Base-by-base conservation (phyloP, 1,140 invertebrate genomes). In the Gryon sp. region DNA sequence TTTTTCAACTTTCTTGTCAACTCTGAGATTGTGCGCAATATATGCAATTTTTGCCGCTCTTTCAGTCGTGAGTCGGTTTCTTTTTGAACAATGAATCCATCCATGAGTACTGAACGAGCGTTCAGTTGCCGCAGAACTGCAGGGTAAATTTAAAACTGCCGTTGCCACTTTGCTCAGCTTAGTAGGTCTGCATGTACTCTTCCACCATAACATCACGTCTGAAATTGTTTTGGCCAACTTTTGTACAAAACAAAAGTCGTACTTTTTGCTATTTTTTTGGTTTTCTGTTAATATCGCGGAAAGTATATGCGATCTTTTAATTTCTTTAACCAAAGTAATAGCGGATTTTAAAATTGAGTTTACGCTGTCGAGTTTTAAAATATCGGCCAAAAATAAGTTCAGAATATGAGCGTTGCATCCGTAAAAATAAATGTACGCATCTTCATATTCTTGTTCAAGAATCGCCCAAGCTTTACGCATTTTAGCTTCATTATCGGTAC, bases 401-500 rank as follows among this genome's bases (percentile, higher is more conserved):
- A 80, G 55, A 26, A 60, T 72, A 12, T 80, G 63, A 7, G 65
- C 66, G 24, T 46, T 48, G 30, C 78, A 80, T 20, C 76, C 55
- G 38, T 78, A 73, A 65, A 75, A 78, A 34, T 45, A 32, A 68
- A 78, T 68, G 41, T 60, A 45, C 40, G 70, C 38, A 6, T 72
- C 53, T 40, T 72, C 60, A 68, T 72, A 78, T 22, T 77, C 77
- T 24, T 77, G 52, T 34, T 75, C 40, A 15, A 83, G 26, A 28
- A 80, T 30, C 32, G 63, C 48, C 43, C 66, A 66, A 20, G 80
- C 55, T 59, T 62, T 65, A 57, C 76, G 68, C 72, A 77, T 82
- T 22, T 75, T 78, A 6, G 60, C 50, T 22, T 76, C 73, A 62
- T 81, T 82, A 38, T 83, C 78, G 4, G 63, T 69, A 38, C 79